These are phyloP conservation scores for Bufotes viridis DNA, from an alignment of 2,797 vertebrate genomes.

Conservation along the genomic window DNA sequence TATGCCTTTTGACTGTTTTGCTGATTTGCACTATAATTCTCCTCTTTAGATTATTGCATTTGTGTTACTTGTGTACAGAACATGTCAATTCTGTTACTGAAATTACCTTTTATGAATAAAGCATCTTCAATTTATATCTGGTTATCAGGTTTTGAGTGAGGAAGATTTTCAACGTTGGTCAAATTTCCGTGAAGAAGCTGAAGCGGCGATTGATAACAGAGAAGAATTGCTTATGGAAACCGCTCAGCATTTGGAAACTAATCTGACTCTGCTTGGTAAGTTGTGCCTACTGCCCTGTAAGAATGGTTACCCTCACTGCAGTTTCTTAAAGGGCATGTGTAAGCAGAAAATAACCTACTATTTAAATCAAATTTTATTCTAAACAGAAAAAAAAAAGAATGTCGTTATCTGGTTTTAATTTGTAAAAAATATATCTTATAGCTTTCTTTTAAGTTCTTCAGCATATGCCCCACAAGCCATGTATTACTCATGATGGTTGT, in stretches of 20 bases:
- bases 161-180: constrained; percentile 83
- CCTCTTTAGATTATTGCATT: background rate
- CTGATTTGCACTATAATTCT: background rate
- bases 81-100: background rate
- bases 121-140: background rate
- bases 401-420: too few species aligned
- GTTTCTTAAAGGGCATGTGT: too few species aligned
- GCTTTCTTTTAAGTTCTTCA: too few species aligned
- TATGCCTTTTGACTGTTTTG: background rate
- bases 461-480: background rate
- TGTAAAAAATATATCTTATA: too few species aligned
- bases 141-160: constrained; percentile 81
- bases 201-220: constrained; percentile 84
- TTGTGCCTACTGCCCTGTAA: background rate
- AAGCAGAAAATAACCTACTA: too few species aligned
- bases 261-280: constrained; percentile 89
- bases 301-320: background rate
- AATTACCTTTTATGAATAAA: background rate
- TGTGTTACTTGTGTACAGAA: background rate
- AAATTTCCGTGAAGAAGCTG: constrained; percentile 79
- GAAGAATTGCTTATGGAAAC: constrained; percentile 87
- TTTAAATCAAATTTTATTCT: too few species aligned
- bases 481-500: background rate
- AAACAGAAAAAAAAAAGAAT: too few species aligned
- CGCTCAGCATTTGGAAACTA: constrained; percentile 84